Evolutionary conservation across 2,797 vertebrate species (phyloP), one percentile per base, ranked within the genome.

Genomic region (Myotis planiceps): DNA sequence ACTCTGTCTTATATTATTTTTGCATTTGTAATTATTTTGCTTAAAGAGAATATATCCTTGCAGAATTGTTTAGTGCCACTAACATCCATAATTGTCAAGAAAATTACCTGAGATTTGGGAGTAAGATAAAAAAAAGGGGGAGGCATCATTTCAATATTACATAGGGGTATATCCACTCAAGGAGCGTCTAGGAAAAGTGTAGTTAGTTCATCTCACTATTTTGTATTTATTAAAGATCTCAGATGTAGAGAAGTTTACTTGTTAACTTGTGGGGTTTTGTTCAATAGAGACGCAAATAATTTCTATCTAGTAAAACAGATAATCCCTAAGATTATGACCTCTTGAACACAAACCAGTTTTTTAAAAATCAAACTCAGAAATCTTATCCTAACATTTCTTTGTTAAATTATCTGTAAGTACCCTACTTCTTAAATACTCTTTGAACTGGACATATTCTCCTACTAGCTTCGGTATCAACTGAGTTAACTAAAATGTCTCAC

Each of bases 361-460:
- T 32, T 21, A 18, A 79, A 37, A 86, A 42, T 45, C 18, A 45
- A 66, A 83, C 19, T 55, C 27, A 75, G 42, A 90, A 86, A 87
- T 79, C 32, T 55, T 66, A 85, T 29, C 21, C 21, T 68, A 92
- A 85, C 42, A 90, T 84, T 90, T 87, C 65, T 90, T 88, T 88
- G 10, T 79, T 84, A 88, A 96, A 49, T 86, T 79, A 9, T 74
- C 60, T 89, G 71, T 72, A 34, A 92, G 29, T 27, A 82, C 9
- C 5, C 23, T n/a, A 87, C 27, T 72, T 81, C 29, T 93, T 88
- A 94, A 94, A 72, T 8, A 15, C 2, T 84, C 39, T 95, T 88
- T 84, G 49, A 84, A 86, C 21, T 71, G 27, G 7, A 82, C 25
- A 80, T 47, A 74, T n/a, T 27, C 34, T 92, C 81, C 63, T 71